Percentiles rank a stretch among this genome's conserved stretches.
Evolutionary conservation across 1,140 invertebrate species (phyloP).

Genomic region (Leptinotarsa defecta): DNA sequence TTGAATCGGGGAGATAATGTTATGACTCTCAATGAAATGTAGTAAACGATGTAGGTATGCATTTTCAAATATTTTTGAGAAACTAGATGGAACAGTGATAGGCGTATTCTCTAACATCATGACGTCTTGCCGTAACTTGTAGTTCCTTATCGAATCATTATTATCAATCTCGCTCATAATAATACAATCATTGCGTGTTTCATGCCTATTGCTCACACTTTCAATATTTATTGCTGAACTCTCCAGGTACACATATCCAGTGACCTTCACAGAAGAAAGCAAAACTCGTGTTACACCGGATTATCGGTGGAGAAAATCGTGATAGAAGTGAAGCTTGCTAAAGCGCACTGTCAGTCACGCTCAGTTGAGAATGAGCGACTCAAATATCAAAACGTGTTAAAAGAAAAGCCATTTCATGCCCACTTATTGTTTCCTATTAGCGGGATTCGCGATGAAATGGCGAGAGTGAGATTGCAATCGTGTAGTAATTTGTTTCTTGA

Average conservation of each 20-base stretch:
- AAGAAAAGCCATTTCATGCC: conserved; percentile 21
- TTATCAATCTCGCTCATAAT: no score
- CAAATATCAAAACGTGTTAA: conserved; percentile 21
- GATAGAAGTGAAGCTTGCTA: background rate
- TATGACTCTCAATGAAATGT: no score
- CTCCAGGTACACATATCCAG: background rate
- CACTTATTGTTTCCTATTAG: conserved; percentile 24
- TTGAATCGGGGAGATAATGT: no score
- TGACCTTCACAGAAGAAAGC: conserved; percentile 1
- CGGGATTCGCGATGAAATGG: conserved; percentile 10
- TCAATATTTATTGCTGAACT: no score
- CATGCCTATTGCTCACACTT: no score
- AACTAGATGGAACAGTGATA: no score
- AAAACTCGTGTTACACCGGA: conserved; percentile 5
- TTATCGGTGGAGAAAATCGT: conserved; percentile 16
- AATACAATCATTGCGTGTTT: no score
- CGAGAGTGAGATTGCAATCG: conserved; percentile 1
- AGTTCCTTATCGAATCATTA: no score
- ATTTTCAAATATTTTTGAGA: no score
- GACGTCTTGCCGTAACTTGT: no score
- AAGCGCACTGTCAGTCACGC: conserved; percentile 23
- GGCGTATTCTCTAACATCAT: no score
- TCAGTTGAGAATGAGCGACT: conserved; percentile 21
- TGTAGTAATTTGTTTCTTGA: conserved; percentile 3
- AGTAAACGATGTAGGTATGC: no score